Evolutionary conservation across 2,797 vertebrate species (phyloP).

Genomic region (Lacerta viridis): DNA sequence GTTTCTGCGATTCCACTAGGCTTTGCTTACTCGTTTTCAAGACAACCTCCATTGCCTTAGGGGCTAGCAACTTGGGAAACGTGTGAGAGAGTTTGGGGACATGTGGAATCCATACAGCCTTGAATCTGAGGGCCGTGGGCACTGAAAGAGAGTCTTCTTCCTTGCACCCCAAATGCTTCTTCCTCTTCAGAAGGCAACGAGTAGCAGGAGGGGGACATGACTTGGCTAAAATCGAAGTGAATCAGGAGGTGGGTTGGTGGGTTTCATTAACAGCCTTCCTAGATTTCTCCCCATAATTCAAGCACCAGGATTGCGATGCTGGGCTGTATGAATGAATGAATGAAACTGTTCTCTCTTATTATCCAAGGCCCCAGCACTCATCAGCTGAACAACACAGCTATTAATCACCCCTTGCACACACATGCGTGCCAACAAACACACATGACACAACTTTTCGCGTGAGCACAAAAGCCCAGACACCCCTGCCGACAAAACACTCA

Average conservation of each 20-base stretch:
- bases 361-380: background rate
- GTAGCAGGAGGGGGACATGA: too few relatives aligned
- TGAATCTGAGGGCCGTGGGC: background rate
- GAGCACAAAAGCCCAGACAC: background rate
- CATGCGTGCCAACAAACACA: conserved; percentile 7
- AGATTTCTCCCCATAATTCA: background rate
- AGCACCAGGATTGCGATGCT: background rate
- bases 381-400: background rate
- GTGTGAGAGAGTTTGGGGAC: background rate
- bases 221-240: background rate
- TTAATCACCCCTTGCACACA: background rate
- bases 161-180: background rate
- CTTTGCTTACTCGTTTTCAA: background rate
- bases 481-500: background rate
- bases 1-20: background rate
- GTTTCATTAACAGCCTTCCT: background rate
- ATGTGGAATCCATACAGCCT: background rate
- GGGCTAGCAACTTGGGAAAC: background rate
- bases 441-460: background rate
- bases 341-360: background rate
- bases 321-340: background rate
- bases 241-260: background rate
- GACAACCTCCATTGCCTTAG: background rate
- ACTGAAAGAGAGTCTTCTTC: background rate
- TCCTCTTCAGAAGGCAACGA: background rate